Evolutionary conservation across 2,113 vertebrate genomes (phyloP).

Genomic region (Entomyzon cyanotis): DNA sequence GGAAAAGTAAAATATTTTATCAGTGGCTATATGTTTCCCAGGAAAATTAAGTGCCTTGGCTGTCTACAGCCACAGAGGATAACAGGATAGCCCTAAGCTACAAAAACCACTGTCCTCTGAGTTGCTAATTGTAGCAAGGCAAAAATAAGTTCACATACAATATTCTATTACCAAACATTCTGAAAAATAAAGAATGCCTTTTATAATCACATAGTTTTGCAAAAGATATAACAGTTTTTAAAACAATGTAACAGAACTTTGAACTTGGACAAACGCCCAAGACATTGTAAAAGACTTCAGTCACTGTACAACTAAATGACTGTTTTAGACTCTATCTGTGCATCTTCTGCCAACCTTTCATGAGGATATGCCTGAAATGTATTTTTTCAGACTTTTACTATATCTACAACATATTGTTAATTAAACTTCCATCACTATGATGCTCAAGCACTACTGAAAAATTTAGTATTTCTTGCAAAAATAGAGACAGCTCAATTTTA

Average conservation of each 20-base stretch:
- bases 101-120: neutral
- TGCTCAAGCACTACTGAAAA: neutral
- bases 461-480: neutral
- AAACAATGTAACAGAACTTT: neutral
- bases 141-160: neutral
- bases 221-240: neutral
- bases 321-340: neutral
- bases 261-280: neutral
- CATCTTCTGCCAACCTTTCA: neutral
- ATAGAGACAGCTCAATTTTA: neutral
- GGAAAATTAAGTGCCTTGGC: neutral
- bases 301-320: neutral
- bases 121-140: neutral
- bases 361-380: neutral
- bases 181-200: neutral
- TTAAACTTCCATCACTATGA: neutral
- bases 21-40: neutral
- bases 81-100: neutral
- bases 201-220: neutral
- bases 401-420: neutral
- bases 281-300: neutral
- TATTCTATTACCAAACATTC: neutral
- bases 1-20: neutral
- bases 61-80: neutral
- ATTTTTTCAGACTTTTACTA: neutral